Evolutionary conservation across 2,113 vertebrate species (phyloP), one percentile per base, ranked within the genome.

Genomic region (Mobula hypostoma): DNA sequence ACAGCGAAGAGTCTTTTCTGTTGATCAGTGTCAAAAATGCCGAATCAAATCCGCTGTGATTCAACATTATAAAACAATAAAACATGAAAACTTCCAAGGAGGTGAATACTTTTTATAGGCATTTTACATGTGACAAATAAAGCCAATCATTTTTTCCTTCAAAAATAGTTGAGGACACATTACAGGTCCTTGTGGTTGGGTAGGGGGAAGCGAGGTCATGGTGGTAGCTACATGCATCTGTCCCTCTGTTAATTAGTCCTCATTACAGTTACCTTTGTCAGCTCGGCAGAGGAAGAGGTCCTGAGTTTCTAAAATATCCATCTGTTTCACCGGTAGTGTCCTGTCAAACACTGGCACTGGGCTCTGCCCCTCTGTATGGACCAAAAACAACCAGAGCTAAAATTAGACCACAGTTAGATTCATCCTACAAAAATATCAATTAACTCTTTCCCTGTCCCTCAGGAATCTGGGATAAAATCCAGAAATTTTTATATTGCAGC

Each of bases 221-320:
- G 14, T 11, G 63, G 63, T 48, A 7, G 63, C 63, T 94, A 63
- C 8, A 11, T 21, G 9, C 56, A 85, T 1, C 24, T 48, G 9
- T 76, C 29, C 8, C 14, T 12, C 1, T 32, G 29, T 66, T 36
- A 2, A 66, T 66, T 32, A 95, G 9, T 72, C 95, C 85, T 29
- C n/a, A 2, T 5, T 19, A 61, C 14, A 1, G 17, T 94, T 96
- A 99, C 99, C 99, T 98, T 98, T 99, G 95, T 99, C 99, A 48
- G 98, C 98, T 95, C 98, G 96, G 94, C 97, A 97, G 95, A 99
- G 97, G 94, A 99, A 97, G 79, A 99, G 97, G 97, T 99, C 98
- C 97, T 98, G 97, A 88, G 97, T 95, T 97, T 99, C 99, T 0
- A 99, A 97, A 94, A 99, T 97, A 29, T 99, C 98, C 97, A 99